Evolutionary conservation across 2,113 vertebrate genomes (phyloP).

Genomic region (Lepus europaeus): DNA sequence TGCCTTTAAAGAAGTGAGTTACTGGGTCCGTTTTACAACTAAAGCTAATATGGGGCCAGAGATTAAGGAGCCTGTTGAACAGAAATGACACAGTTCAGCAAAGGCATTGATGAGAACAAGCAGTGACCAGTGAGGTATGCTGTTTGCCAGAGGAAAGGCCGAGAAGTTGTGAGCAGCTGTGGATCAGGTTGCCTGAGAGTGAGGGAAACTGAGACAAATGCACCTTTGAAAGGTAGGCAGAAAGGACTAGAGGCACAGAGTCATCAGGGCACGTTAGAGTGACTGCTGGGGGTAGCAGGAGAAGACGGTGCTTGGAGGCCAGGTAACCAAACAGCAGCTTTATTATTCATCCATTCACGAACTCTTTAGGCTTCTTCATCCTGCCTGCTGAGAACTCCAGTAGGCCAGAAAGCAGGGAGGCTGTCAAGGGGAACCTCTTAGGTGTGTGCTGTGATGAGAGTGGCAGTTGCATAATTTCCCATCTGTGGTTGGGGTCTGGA

Average conservation of each 20-base stretch:
- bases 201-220: background rate
- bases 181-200: background rate
- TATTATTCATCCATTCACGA: background rate
- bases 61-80: slow-evolving; percentile 18
- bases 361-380: background rate
- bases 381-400: background rate
- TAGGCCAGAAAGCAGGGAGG: background rate
- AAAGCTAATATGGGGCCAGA: background rate
- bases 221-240: background rate
- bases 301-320: background rate
- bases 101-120: background rate
- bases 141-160: background rate
- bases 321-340: background rate
- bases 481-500: background rate
- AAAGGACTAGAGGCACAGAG: background rate
- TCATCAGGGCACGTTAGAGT: background rate
- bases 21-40: background rate
- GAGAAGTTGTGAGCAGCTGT: background rate
- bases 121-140: background rate
- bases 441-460: background rate
- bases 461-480: background rate
- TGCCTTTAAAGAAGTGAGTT: slow-evolving; percentile 6
- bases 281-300: background rate
- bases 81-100: background rate
- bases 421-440: background rate